These are phyloP conservation scores for Heteropelma amictum DNA, from an alignment of 2,888 invertebrate genomes.

Conservation along the genomic window DNA sequence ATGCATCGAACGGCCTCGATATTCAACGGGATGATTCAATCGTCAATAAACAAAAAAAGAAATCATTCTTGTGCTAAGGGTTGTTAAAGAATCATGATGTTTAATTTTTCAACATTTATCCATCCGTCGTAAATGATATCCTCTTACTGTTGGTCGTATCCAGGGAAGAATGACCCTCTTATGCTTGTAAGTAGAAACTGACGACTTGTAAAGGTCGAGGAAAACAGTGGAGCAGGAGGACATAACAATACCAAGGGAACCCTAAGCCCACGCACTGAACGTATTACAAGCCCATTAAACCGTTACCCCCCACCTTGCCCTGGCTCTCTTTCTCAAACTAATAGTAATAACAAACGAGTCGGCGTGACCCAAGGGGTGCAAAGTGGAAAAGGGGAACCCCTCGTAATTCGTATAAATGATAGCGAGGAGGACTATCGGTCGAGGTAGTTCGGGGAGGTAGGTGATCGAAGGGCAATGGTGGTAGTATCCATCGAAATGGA, in stretches of 20 bases:
- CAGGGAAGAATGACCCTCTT: not conserved
- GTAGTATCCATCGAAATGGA: constrained; percentile 73
- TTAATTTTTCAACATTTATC: not conserved
- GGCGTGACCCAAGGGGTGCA: constrained; percentile 56
- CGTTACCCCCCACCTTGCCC: constrained; percentile 15
- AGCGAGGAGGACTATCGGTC: constrained; percentile 67
- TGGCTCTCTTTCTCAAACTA: constrained; percentile 51
- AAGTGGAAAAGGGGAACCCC: constrained; percentile 60
- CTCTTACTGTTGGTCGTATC: not conserved
- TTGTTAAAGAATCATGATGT: not conserved
- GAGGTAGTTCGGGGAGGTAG: constrained; percentile 50
- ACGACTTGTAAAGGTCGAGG: constrained; percentile 25
- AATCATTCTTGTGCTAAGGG: not conserved
- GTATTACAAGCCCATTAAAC: constrained; percentile 61
- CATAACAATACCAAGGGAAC: constrained; percentile 29
- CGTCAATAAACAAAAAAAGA: not conserved
- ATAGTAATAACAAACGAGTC: constrained; percentile 65
- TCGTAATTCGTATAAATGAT: constrained; percentile 78
- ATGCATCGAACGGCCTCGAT: too few species aligned
- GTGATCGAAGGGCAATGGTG: constrained; percentile 46
- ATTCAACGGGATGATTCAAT: too few species aligned
- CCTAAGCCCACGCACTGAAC: constrained; percentile 32
- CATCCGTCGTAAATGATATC: not conserved
- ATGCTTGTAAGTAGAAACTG: constrained; percentile 29
- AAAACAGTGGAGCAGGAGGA: constrained; percentile 6